These are phyloP conservation scores for Bucorvus abyssinicus DNA, from an alignment of 2,797 vertebrate species.

Conservation along the genomic window DNA sequence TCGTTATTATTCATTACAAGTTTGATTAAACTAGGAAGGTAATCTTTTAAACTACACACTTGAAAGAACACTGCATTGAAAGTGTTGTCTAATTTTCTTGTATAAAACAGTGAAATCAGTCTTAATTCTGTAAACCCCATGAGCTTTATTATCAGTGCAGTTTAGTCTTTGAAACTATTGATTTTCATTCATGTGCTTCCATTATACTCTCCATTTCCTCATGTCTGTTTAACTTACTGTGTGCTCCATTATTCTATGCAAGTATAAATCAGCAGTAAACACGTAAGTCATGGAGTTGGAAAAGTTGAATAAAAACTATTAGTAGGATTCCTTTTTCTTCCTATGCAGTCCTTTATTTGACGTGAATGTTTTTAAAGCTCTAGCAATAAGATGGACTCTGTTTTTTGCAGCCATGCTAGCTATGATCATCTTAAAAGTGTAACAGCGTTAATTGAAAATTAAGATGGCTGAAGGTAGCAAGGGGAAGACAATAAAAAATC, in stretches of 20 bases:
- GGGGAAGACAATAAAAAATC: not conserved
- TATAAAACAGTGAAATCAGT: not conserved
- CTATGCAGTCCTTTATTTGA: not conserved
- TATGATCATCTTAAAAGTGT: not conserved
- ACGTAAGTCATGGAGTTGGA: not conserved
- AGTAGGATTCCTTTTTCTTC: not conserved
- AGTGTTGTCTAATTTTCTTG: not conserved
- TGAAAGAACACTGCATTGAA: not conserved
- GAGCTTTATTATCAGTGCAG: conserved; percentile 14
- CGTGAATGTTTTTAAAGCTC: not conserved
- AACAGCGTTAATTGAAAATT: not conserved
- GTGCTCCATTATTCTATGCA: not conserved
- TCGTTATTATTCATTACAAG: not conserved
- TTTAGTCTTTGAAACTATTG: not conserved
- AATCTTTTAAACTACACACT: not conserved
- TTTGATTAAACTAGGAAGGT: not conserved
- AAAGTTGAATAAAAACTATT: not conserved
- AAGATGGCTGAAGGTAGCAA: not conserved
- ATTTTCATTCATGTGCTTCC: conserved; percentile 25
- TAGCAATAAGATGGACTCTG: not conserved
- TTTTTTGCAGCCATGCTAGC: not conserved
- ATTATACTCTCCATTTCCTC: not conserved
- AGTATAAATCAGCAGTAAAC: not conserved
- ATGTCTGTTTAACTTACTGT: not conserved
- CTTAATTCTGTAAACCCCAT: not conserved